A percentile compares a stretch with the other conserved stretches of the same genome.
These are phyloP conservation scores for Bunonema sp. DNA, from an alignment of 2,888 invertebrate species.

Conservation along the genomic window DNA sequence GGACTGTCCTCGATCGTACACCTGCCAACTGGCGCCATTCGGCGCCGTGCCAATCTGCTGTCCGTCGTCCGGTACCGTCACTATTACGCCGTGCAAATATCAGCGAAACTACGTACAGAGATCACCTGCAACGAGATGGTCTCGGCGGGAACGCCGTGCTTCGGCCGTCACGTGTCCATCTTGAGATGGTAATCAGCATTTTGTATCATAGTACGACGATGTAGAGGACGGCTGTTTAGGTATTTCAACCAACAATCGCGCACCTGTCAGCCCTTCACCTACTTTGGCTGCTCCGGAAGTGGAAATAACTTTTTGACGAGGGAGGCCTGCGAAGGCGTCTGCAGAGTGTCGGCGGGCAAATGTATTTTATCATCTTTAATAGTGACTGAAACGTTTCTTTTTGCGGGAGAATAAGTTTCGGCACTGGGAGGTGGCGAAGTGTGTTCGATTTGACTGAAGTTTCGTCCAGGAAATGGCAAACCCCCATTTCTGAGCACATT, in stretches of 20 bases:
- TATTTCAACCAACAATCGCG: slow-evolving; percentile 20
- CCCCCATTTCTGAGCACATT: too few species aligned
- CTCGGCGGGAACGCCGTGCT: slow-evolving; percentile 38
- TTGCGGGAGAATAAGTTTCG: too few species aligned
- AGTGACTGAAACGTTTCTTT: too few species aligned
- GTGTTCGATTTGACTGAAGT: too few species aligned
- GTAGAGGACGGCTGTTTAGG: too few species aligned
- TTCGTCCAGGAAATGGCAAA: too few species aligned
- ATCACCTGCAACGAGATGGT: slow-evolving; percentile 29
- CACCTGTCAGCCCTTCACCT: slow-evolving; percentile 40
- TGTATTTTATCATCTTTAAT: too few species aligned
- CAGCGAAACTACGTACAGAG: slow-evolving; percentile 9
- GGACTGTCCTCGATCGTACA: slow-evolving; percentile 32
- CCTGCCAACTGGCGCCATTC: slow-evolving; percentile 31
- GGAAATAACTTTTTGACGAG: slow-evolving; percentile 35
- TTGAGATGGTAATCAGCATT: slow-evolving; percentile 29
- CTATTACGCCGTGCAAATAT: too few species aligned
- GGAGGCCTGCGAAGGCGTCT: slow-evolving; percentile 28
- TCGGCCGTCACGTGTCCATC: slow-evolving; percentile 30
- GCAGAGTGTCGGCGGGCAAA: too few species aligned
- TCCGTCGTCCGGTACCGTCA: slow-evolving; percentile 22
- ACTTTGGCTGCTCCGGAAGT: slow-evolving; percentile 36
- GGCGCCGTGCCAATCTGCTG: slow-evolving; percentile 34
- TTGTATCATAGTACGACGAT: too few species aligned
- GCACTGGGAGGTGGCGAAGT: too few species aligned